Conservation (phyloP, 2,113 vertebrate species). For the Myiagra hebetior region DNA sequence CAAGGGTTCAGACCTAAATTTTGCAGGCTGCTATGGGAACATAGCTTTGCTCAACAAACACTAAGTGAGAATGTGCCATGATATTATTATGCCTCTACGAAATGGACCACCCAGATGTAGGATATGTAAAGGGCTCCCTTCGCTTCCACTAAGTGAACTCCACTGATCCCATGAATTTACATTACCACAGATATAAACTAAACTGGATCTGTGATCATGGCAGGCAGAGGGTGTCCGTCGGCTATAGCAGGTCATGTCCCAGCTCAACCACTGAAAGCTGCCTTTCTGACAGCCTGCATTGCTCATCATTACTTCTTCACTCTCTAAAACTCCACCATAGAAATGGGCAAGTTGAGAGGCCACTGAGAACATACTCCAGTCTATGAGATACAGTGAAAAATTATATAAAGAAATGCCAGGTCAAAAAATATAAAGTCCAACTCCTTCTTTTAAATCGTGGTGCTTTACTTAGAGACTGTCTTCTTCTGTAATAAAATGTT, state of each 20-base stretch:
- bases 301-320: background rate
- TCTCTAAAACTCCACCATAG: background rate
- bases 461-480: background rate
- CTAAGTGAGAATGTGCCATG: background rate
- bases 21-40: slow-evolving; percentile 23
- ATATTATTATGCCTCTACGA: background rate
- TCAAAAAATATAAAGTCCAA: background rate
- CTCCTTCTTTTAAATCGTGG: background rate
- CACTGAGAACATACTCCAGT: background rate
- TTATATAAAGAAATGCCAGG: background rate
- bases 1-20: background rate
- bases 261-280: background rate
- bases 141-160: background rate
- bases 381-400: background rate
- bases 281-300: background rate
- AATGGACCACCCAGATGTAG: background rate
- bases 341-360: background rate
- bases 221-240: background rate
- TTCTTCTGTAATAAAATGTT: background rate
- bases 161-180: background rate
- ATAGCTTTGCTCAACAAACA: background rate
- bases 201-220: background rate
- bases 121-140: background rate
- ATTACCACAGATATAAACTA: background rate
- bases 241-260: background rate